These are phyloP conservation scores for Melinaea menophilus DNA, from an alignment of 2,888 invertebrate genomes.

Conservation along the genomic window DNA sequence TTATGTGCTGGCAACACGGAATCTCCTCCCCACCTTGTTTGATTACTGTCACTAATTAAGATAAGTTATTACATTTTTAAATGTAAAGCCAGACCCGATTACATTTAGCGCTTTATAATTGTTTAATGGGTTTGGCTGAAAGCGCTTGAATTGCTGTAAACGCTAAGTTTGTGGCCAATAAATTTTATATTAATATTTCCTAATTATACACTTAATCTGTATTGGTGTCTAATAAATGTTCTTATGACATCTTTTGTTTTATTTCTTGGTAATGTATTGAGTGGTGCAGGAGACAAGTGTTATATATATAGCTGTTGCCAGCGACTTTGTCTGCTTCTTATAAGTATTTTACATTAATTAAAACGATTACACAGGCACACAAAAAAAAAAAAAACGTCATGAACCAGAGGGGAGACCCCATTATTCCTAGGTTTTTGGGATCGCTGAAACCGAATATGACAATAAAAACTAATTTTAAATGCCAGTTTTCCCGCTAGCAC, in stretches of 20 bases:
- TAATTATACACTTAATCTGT: constrained; percentile 30
- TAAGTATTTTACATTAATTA: too few species aligned
- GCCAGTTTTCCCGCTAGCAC: too few species aligned
- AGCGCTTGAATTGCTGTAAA: constrained; percentile 13
- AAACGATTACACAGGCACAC: too few species aligned
- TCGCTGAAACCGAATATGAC: too few species aligned
- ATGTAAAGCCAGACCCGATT: neutral
- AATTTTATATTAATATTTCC: constrained; percentile 19
- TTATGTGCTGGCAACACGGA: constrained; percentile 9
- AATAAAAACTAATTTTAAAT: too few species aligned
- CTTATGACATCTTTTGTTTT: constrained; percentile 21
- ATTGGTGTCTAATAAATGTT: constrained; percentile 35
- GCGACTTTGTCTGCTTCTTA: too few species aligned
- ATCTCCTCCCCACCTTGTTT: constrained; percentile 18
- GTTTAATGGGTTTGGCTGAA: constrained; percentile 9
- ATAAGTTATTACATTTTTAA: neutral
- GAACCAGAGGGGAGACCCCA: too few species aligned
- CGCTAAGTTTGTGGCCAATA: constrained; percentile 27
- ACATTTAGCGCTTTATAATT: neutral
- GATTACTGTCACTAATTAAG: neutral
- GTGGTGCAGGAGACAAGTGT: too few species aligned
- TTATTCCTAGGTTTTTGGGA: too few species aligned
- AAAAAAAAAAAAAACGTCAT: too few species aligned
- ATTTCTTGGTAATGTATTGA: constrained; percentile 5
- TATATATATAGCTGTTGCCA: too few species aligned